Percentiles rank a stretch among this genome's conserved stretches.
Evolutionary conservation across 2,888 invertebrate genomes (phyloP).

Genomic region (Agonopterix arenella): DNA sequence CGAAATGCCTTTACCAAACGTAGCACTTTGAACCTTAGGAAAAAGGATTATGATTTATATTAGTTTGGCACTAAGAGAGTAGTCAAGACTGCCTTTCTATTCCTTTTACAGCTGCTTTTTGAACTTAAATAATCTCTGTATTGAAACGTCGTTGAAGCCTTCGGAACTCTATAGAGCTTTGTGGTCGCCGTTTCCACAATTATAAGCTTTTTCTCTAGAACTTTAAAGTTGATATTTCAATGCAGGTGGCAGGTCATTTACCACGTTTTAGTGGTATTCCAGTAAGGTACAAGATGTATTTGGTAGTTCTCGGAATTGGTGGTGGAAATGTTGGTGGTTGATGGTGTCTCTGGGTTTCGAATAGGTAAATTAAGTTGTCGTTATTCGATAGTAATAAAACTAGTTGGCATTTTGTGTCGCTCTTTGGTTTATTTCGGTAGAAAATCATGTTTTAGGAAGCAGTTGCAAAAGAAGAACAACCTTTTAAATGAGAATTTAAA

Average conservation of each 20-base stretch:
- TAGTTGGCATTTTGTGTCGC: not conserved
- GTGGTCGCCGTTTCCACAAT: too few relatives aligned
- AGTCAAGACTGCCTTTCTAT: not conserved
- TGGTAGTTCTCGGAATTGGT: not conserved
- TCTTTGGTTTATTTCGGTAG: not conserved
- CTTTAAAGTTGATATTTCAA: too few relatives aligned
- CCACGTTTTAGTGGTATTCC: not conserved
- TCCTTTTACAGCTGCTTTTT: not conserved
- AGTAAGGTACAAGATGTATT: not conserved
- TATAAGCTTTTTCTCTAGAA: too few relatives aligned
- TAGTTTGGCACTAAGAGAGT: not conserved
- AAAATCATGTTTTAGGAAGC: too few relatives aligned
- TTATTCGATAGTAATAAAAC: not conserved
- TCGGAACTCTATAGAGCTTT: not conserved
- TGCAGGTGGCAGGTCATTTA: too few relatives aligned
- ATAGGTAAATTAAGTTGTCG: not conserved
- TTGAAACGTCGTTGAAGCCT: not conserved
- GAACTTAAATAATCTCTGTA: not conserved
- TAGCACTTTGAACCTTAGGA: not conserved
- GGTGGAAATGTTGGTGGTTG: not conserved
- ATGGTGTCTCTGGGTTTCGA: not conserved
- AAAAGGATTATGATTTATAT: not conserved
- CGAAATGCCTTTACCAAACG: slow-evolving; percentile 47
- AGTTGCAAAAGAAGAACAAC: too few relatives aligned
- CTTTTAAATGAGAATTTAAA: too few relatives aligned